Conservation (phyloP, 2,888 invertebrate genomes). For the Hydrotaea cyrtoneurina region DNA sequence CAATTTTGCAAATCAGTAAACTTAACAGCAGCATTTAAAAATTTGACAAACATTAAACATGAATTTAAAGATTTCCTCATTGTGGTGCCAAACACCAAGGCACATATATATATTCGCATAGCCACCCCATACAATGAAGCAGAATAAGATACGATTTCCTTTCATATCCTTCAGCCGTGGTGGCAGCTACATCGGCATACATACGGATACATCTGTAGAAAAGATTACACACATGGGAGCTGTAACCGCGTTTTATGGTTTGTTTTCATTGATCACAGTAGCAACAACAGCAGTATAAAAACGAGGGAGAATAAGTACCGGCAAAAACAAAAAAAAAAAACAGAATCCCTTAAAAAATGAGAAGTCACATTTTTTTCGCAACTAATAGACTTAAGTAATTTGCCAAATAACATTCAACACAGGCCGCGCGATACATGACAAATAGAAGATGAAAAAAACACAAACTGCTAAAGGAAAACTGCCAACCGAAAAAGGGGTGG, state of each 20-base stretch:
- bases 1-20: not conserved
- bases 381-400: slow-evolving; percentile 66
- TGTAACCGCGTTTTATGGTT: slow-evolving; percentile 80
- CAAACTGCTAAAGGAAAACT: not conserved
- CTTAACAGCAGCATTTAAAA: not conserved
- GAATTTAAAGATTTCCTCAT: not conserved
- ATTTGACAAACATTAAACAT: slow-evolving; percentile 11
- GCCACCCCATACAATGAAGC: slow-evolving; percentile 50
- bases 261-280: slow-evolving; percentile 71
- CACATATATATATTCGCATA: not conserved
- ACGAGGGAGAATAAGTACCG: not conserved
- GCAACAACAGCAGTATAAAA: slow-evolving; percentile 34
- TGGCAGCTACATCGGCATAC: not conserved
- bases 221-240: slow-evolving; percentile 81
- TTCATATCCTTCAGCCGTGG: not conserved
- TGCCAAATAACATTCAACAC: slow-evolving; percentile 37
- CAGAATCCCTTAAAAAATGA: slow-evolving; percentile 54
- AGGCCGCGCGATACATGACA: slow-evolving; percentile 20
- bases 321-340: slow-evolving; percentile 14
- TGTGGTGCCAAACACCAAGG: not conserved
- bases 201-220: not conserved
- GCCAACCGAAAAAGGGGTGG: slow-evolving; percentile 51
- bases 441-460: slow-evolving; percentile 16
- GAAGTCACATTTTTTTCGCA: slow-evolving; percentile 42
- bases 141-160: slow-evolving; percentile 11